Conservation (phyloP, 2,888 invertebrate genomes). For the Euclidia mi region DNA sequence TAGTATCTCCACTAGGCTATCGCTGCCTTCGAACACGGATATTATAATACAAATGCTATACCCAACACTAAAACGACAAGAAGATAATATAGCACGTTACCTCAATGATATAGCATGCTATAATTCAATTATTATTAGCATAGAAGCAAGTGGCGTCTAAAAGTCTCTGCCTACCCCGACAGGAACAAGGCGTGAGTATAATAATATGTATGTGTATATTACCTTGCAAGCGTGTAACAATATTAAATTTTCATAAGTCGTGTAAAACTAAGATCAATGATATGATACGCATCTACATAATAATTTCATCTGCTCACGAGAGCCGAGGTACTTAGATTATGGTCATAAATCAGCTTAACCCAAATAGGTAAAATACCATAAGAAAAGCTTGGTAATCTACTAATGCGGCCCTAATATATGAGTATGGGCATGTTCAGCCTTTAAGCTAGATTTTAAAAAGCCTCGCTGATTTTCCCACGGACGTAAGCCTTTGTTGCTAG, state of each 20-base stretch:
- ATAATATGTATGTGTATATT: no score
- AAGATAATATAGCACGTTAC: no score
- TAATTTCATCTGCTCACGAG: slow-evolving; percentile 27
- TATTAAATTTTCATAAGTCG: neutral
- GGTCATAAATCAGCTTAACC: slow-evolving; percentile 47
- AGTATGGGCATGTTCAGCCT: slow-evolving; percentile 61
- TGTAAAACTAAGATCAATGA: slow-evolving; percentile 26
- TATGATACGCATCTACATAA: slow-evolving; percentile 43
- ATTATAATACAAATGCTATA: no score
- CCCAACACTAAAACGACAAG: no score
- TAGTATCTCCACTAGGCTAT: no score
- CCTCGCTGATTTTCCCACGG: slow-evolving; percentile 82
- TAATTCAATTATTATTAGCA: no score
- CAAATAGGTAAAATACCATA: slow-evolving; percentile 63
- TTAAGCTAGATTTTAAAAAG: slow-evolving; percentile 81
- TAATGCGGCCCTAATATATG: slow-evolving; percentile 75
- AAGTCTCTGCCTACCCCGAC: no score
- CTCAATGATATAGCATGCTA: no score
- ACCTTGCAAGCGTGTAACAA: no score
- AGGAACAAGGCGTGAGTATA: no score
- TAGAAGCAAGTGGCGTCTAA: no score
- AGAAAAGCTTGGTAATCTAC: slow-evolving; percentile 63
- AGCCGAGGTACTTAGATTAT: slow-evolving; percentile 13
- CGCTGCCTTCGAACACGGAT: no score
- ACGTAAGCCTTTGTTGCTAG: slow-evolving; percentile 74